phyloP scores from a whole-genome alignment of 2,797 vertebrate species.

The Hirundo rustica region DNA sequence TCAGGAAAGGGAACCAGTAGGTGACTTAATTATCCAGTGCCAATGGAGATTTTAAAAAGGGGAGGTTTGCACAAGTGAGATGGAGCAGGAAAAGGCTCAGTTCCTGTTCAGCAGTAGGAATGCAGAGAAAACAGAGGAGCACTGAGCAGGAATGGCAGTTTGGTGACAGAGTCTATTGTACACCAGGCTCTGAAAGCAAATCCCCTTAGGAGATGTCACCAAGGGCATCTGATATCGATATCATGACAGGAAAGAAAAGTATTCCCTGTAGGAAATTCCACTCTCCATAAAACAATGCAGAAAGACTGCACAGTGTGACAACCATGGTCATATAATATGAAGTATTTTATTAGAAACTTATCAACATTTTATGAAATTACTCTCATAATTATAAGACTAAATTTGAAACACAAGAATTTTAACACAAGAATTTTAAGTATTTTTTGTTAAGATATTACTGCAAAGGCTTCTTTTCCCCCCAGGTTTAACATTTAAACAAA shows the following conservation, averaged over 20 bases:
- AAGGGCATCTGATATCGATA: not conserved
- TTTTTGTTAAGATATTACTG: not conserved
- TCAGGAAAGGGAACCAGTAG: not conserved
- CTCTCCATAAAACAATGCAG: not conserved
- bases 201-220: not conserved
- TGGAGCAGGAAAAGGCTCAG: not conserved
- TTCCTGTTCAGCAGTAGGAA: not conserved
- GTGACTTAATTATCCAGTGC: not conserved
- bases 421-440: not conserved
- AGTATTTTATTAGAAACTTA: not conserved
- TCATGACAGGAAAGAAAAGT: not conserved
- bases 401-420: not conserved
- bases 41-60: not conserved
- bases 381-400: not conserved
- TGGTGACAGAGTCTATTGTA: not conserved
- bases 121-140: not conserved
- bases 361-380: not conserved
- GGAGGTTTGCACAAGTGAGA: not conserved
- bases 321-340: not conserved
- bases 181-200: not conserved
- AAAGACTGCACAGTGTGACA: not conserved
- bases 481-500: not conserved
- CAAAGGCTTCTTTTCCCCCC: rapidly evolving
- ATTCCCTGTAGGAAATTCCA: not conserved
- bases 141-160: not conserved